Base-by-base conservation (phyloP, 2,113 vertebrate genomes). In the Pagrus major region DNA sequence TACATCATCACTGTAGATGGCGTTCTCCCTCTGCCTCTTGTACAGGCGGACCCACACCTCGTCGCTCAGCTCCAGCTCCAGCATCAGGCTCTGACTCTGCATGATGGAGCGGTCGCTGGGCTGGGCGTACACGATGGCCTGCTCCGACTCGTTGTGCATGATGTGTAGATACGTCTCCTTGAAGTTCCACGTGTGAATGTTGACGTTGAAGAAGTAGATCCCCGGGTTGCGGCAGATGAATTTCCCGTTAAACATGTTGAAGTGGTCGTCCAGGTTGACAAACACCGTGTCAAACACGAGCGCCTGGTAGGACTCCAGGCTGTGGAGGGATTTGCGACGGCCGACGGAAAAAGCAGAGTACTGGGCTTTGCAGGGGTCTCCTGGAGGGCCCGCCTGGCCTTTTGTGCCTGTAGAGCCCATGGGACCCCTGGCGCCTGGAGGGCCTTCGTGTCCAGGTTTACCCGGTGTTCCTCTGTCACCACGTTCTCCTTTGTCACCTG, bases 121-220 rank as follows among this genome's bases (percentile, higher is more conserved):
- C 73, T 99, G 98, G 0, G 97, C 97, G 0, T 99, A 99, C 42
- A 98, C 91, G 76, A 99, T 97, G 55, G 95, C 97, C 0, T 79
- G 93, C 47, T 96, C 96, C 1, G 70, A 78, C 25, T 96, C 93
- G 0, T 99, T 98, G 73, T 91, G 96, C 96, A 99, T 96, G 71
- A 99, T 90, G 80, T 99, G 98, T 84, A 98, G 91, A 60, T 99
- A 99, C 16, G 97, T 99, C 95, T 99, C 98, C 92, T 99, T 99
- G 93, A 97, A 97, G 93, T 99, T 99, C 98, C 98, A 99, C 15
- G 97, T 99, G 94, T 99, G 98, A 78, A 99, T 95, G 0, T 99
- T 99, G 82, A 99, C 93, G 83, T 96, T 99, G 91, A 99, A 98
- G 89, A 95, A 98, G 93, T 99, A 99, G 86, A 98, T 89, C 1